These are phyloP conservation scores for Drosophila nannoptera DNA, from an alignment of 1,140 invertebrate genomes.

Conservation along the genomic window DNA sequence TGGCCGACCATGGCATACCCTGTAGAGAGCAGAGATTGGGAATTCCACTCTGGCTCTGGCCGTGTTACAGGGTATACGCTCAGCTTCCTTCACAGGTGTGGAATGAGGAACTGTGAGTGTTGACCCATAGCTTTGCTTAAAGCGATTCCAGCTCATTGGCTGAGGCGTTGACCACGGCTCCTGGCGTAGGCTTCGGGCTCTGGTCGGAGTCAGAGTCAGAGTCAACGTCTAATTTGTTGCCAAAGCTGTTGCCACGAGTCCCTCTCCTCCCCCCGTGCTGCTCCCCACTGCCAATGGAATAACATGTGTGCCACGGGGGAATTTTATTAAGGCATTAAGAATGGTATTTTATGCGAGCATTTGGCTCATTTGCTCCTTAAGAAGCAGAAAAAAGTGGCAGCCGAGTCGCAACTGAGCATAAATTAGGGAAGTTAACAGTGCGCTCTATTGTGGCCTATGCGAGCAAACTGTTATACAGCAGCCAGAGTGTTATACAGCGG, in stretches of 20 bases:
- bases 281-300: conserved; percentile 57
- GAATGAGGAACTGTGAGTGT: conserved; percentile 31
- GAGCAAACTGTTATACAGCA: no score
- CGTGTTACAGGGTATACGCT: background rate
- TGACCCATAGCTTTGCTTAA: conserved; percentile 50
- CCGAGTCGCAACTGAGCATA: background rate
- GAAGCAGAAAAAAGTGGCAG: background rate
- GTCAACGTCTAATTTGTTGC: conserved; percentile 68
- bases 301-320: conserved; percentile 58
- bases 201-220: conserved; percentile 22
- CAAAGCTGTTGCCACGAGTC: conserved; percentile 20
- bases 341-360: conserved; percentile 60
- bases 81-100: conserved; percentile 39
- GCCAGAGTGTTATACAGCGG: no score
- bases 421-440: conserved; percentile 4
- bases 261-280: background rate
- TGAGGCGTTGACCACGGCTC: conserved; percentile 22
- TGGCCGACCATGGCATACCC: background rate
- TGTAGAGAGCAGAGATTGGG: background rate
- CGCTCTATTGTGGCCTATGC: no score
- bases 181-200: conserved; percentile 1
- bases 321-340: conserved; percentile 71
- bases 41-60: no score
- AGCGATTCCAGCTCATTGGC: conserved; percentile 43
- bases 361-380: conserved; percentile 34